Conservation (phyloP, 2,797 vertebrate genomes). For the Centroberyx gerrardi region DNA sequence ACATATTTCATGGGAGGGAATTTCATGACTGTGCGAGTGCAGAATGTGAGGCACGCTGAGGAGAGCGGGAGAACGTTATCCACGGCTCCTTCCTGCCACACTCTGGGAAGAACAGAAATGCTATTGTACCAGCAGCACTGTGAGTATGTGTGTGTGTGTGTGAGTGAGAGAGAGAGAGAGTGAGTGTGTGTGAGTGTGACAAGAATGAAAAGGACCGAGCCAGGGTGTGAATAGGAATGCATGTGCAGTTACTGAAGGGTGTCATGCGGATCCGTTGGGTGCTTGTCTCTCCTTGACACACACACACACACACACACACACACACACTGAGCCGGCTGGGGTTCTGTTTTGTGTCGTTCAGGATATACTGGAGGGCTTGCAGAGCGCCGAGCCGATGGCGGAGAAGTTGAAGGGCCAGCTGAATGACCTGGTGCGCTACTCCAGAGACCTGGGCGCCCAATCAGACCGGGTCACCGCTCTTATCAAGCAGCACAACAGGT, state of each 20-base stretch:
- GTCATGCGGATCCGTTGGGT: slow-evolving; percentile 68
- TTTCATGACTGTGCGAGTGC: slow-evolving; percentile 79
- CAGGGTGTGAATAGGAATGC: slow-evolving; percentile 72
- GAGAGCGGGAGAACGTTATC: slow-evolving; percentile 80
- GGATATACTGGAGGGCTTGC: slow-evolving; percentile 90
- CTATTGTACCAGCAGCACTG: slow-evolving; percentile 83
- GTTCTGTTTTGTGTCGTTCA: slow-evolving; percentile 77
- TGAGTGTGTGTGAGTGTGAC: slow-evolving; percentile 33
- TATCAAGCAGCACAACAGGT: slow-evolving; percentile 99
- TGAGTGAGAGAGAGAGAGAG: slow-evolving; percentile 26
- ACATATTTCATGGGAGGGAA: slow-evolving; percentile 81
- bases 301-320: slow-evolving; percentile 12
- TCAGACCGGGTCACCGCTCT: slow-evolving; percentile 93
- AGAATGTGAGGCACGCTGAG: slow-evolving; percentile 80
- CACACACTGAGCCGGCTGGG: slow-evolving; percentile 57
- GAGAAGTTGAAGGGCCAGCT: slow-evolving; percentile 94
- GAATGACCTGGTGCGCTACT: slow-evolving; percentile 95
- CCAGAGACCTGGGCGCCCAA: slow-evolving; percentile 91
- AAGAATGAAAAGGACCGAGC: slow-evolving; percentile 50
- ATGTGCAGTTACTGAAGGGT: slow-evolving; percentile 66
- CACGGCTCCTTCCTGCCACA: slow-evolving; percentile 79
- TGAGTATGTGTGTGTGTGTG: slow-evolving; percentile 75
- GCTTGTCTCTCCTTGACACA: slow-evolving; percentile 56
- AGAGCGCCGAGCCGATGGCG: slow-evolving; percentile 91
- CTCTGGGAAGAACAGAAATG: slow-evolving; percentile 84